phyloP scores from a whole-genome alignment of 2,113 vertebrate genomes.

The Phasianus colchicus region DNA sequence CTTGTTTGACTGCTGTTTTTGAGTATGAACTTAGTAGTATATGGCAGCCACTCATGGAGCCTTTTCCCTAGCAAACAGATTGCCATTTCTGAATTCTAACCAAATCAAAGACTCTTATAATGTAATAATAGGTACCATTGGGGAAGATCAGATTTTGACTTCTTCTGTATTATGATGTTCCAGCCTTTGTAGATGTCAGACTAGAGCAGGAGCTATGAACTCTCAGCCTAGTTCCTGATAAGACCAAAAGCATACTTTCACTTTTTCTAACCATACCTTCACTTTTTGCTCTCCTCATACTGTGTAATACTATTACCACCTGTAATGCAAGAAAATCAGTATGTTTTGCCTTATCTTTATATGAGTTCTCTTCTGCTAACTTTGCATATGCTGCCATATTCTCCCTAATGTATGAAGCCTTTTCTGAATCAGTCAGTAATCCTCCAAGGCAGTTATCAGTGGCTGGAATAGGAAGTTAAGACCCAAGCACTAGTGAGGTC shows the following conservation, averaged over 20 bases:
- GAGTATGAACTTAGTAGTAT: not conserved
- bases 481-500: not conserved
- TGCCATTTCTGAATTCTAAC: not conserved
- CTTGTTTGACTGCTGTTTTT: not conserved
- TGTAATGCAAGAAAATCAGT: not conserved
- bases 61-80: not conserved
- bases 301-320: not conserved
- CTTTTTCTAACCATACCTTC: not conserved
- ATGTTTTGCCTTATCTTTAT: not conserved
- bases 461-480: not conserved
- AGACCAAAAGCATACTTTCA: not conserved
- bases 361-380: not conserved
- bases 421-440: rapidly evolving
- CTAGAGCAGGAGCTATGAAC: not conserved
- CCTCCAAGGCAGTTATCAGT: not conserved
- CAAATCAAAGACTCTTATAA: not conserved
- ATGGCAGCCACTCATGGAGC: too few relatives aligned
- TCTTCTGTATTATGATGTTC: not conserved
- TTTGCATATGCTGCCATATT: not conserved
- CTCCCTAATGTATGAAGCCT: not conserved
- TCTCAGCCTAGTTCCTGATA: not conserved
- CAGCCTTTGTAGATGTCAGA: not conserved
- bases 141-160: not conserved
- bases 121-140: not conserved
- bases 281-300: not conserved